Evolutionary conservation across 2,797 vertebrate species (phyloP).

Genomic region (Emydoidea blandingii): DNA sequence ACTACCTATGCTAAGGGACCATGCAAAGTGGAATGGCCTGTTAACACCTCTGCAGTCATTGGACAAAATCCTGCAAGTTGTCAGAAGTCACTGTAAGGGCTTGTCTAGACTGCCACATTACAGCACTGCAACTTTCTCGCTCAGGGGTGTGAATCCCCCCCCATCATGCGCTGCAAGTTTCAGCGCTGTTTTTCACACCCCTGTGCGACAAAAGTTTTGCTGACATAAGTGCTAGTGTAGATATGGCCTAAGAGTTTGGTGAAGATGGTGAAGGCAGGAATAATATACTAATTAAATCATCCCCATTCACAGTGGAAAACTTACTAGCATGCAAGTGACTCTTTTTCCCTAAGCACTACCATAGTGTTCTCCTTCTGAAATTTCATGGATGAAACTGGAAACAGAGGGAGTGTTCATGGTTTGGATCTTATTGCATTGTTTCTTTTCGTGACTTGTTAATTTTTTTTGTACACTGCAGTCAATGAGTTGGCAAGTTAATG

Average conservation of each 20-base stretch:
- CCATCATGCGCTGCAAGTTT: too few species aligned
- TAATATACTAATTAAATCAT: neutral
- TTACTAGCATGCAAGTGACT: neutral
- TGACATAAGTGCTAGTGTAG: too few species aligned
- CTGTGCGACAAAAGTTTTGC: too few species aligned
- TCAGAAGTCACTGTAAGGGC: neutral
- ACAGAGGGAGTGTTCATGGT: neutral
- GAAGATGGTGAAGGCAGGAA: neutral
- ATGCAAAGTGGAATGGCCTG: too few species aligned
- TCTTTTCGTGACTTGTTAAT: neutral
- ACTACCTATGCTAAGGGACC: too few species aligned
- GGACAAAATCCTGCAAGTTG: neutral
- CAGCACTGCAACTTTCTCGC: neutral
- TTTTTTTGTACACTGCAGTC: neutral
- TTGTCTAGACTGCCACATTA: neutral
- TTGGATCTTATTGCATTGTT: neutral
- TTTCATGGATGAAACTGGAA: neutral
- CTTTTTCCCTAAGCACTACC: neutral
- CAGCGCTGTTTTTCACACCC: too few species aligned
- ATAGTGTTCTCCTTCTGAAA: neutral
- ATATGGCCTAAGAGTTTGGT: rapidly evolving
- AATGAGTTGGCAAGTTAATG: neutral
- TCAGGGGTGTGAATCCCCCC: rapidly evolving
- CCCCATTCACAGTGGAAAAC: neutral
- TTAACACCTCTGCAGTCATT: too few species aligned